phyloP scores from a whole-genome alignment of 2,113 vertebrate genomes.

The Aleadryas rufinucha region DNA sequence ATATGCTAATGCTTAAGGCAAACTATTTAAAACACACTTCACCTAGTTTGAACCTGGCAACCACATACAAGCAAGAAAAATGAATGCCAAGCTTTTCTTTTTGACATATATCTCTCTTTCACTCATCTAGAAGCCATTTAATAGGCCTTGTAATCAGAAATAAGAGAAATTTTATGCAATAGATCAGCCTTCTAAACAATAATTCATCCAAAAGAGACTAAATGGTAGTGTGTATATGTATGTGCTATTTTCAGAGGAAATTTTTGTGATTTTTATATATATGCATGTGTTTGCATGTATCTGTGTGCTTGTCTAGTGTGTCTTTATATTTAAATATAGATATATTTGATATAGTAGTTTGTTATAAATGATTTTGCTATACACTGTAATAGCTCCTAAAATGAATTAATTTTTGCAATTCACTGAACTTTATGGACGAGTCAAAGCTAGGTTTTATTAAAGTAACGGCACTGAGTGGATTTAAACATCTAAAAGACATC shows the following conservation, averaged over 20 bases:
- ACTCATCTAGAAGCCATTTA: slow-evolving; percentile 12
- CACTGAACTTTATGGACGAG: neutral
- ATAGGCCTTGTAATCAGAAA: neutral
- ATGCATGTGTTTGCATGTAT: neutral
- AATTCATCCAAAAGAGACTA: neutral
- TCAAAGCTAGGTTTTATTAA: neutral
- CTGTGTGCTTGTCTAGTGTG: neutral
- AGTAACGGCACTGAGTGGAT: neutral
- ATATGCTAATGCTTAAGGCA: slow-evolving; percentile 47
- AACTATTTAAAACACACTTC: slow-evolving; percentile 48
- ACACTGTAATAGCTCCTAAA: neutral
- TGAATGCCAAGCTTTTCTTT: neutral
- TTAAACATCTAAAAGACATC: neutral
- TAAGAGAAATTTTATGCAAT: neutral
- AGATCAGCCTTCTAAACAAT: neutral
- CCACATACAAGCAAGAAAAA: neutral
- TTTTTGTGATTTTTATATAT: neutral
- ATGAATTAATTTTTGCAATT: neutral
- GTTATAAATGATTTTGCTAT: neutral
- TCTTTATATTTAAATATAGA: neutral
- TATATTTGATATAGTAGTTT: neutral
- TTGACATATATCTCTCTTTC: neutral
- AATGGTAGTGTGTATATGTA: neutral
- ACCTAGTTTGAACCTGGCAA: slow-evolving; percentile 31
- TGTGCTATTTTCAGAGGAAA: neutral